A percentile compares a stretch with the other conserved stretches of the same genome.
Evolutionary conservation across 2,888 invertebrate species (phyloP).

Genomic region (Tipula helvola): DNA sequence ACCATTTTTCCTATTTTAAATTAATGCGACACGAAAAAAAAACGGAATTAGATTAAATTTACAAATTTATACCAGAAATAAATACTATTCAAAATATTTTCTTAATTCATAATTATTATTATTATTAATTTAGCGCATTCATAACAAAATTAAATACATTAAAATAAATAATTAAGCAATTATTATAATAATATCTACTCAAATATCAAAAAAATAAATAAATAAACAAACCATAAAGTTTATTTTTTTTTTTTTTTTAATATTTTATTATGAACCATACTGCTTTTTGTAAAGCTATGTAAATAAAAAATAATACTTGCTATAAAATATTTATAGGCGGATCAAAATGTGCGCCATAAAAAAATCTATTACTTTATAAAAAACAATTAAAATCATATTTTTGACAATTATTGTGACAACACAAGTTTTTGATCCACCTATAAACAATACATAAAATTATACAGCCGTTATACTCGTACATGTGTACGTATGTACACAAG

Average conservation of each 20-base stretch:
- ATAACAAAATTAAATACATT: neutral
- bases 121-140: neutral
- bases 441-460: neutral
- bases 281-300: neutral
- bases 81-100: neutral
- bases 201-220: neutral
- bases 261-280: neutral
- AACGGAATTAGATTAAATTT: neutral
- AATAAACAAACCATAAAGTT: neutral
- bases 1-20: conserved; percentile 53
- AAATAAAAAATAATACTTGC: neutral
- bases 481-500: neutral
- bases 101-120: neutral
- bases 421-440: neutral
- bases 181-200: neutral
- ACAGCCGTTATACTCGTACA: neutral
- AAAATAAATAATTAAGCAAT: neutral
- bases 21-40: neutral
- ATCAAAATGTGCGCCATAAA: neutral
- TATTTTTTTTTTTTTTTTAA: neutral
- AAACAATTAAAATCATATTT: neutral
- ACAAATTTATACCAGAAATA: neutral
- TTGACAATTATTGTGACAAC: neutral
- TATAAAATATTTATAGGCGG: neutral
- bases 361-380: neutral